A percentile compares a stretch with the other conserved stretches of the same genome.
These are phyloP conservation scores for Leptopilina syphax DNA, from an alignment of 2,888 invertebrate species.

Conservation along the genomic window DNA sequence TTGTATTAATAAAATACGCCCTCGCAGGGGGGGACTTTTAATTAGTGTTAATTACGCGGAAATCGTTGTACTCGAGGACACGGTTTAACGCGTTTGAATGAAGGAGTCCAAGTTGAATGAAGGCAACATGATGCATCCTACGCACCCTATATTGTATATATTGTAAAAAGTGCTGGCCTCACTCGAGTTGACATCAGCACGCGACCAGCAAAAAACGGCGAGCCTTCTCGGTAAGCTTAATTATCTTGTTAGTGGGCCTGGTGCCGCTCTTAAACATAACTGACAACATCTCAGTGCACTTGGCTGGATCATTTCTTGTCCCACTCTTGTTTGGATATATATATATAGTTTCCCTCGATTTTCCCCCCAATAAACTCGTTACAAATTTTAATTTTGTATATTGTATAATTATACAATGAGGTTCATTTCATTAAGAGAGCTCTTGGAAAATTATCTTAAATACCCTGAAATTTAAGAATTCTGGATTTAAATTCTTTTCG, in stretches of 20 bases:
- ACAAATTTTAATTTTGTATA: not conserved
- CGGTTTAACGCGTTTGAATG: conserved; percentile 46
- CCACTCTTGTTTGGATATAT: conserved; percentile 12
- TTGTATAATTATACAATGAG: not conserved
- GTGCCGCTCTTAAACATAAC: conserved; percentile 47
- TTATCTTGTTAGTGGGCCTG: conserved; percentile 67
- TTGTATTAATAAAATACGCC: conserved; percentile 34
- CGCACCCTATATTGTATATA: conserved; percentile 53
- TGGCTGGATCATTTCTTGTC: conserved; percentile 21
- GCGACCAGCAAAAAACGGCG: conserved; percentile 66
- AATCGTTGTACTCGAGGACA: conserved; percentile 27
- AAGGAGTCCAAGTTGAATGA: conserved; percentile 54
- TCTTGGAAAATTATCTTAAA: not conserved
- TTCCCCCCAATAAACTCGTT: not conserved
- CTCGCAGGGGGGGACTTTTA: conserved; percentile 26
- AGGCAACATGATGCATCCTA: conserved; percentile 53
- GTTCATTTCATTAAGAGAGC: not conserved
- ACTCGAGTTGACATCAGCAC: conserved; percentile 66
- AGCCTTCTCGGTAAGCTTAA: conserved; percentile 66
- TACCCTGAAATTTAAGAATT: not conserved
- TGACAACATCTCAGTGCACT: conserved; percentile 38
- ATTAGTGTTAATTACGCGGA: conserved; percentile 38
- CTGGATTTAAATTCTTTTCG: no score
- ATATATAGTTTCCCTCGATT: not conserved
- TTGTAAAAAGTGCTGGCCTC: conserved; percentile 58